A percentile compares a stretch with the other conserved stretches of the same genome.
phyloP scores from a whole-genome alignment of 1,140 invertebrate species.

The Dufourea novaeangliae region DNA sequence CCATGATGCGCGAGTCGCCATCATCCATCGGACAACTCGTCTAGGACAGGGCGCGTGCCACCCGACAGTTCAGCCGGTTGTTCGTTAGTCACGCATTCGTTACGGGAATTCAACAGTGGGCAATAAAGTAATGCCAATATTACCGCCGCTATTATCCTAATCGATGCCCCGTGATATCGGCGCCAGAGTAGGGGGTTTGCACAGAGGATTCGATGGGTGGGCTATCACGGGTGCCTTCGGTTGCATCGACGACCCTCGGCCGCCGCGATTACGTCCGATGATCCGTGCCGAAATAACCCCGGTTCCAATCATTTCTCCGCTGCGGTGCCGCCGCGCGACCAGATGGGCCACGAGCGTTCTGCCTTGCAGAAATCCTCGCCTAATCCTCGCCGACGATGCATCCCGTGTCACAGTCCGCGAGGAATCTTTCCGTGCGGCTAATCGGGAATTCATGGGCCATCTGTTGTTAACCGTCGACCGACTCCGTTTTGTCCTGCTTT shows the following conservation, averaged over 20 bases:
- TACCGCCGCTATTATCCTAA: slow-evolving; percentile 65
- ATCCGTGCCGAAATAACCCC: slow-evolving; percentile 63
- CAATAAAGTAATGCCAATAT: slow-evolving; percentile 59
- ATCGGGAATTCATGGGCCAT: slow-evolving; percentile 63
- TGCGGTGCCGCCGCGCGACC: slow-evolving; percentile 44
- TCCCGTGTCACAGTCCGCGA: slow-evolving; percentile 45
- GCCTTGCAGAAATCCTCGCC: slow-evolving; percentile 57
- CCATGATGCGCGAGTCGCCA: not conserved
- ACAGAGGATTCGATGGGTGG: slow-evolving; percentile 31
- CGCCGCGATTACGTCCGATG: slow-evolving; percentile 57
- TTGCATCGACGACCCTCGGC: slow-evolving; percentile 52
- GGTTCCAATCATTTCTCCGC: slow-evolving; percentile 65
- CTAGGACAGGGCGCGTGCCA: not conserved
- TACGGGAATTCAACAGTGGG: slow-evolving; percentile 22
- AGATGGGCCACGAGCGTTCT: slow-evolving; percentile 59
- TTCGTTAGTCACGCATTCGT: slow-evolving; percentile 35
- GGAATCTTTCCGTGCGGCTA: slow-evolving; percentile 38
- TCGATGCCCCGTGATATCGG: slow-evolving; percentile 54
- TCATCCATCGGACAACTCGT: not conserved
- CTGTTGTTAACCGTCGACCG: slow-evolving; percentile 47
- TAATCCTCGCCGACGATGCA: slow-evolving; percentile 52
- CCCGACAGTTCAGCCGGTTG: not conserved
- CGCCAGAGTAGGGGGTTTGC: slow-evolving; percentile 29
- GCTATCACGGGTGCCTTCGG: slow-evolving; percentile 35
- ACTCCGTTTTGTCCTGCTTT: slow-evolving; percentile 7